phyloP scores from a whole-genome alignment of 2,888 invertebrate species.

The Tipula lateralis region DNA sequence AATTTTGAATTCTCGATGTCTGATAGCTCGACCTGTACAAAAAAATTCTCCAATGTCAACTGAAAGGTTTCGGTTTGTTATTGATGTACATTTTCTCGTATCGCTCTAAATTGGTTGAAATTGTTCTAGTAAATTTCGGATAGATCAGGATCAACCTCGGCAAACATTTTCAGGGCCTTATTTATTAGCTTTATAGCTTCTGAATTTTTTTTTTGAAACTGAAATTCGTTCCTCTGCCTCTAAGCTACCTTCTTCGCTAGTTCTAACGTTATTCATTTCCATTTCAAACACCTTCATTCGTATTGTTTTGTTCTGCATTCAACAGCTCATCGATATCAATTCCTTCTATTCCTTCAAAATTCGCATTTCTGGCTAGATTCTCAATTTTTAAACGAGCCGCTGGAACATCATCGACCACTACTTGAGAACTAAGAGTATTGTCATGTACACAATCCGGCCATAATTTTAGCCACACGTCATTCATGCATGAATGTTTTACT shows the following conservation, averaged over 20 bases:
- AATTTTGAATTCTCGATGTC: too few species aligned
- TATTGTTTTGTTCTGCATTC: too few species aligned
- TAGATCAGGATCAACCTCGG: neutral
- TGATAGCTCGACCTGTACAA: neutral
- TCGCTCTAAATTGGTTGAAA: too few species aligned
- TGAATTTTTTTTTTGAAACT: neutral
- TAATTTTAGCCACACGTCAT: neutral
- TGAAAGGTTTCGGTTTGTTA: neutral
- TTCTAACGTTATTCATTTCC: too few species aligned
- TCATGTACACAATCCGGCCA: neutral
- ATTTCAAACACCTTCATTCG: too few species aligned
- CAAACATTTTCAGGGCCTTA: neutral
- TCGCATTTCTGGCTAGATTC: neutral
- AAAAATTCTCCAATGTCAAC: neutral
- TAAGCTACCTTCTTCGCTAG: too few species aligned
- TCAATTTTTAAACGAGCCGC: neutral
- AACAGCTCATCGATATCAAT: too few species aligned
- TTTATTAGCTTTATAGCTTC: neutral
- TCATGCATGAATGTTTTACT: slow-evolving; percentile 7
- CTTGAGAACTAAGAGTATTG: neutral
- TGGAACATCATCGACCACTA: neutral
- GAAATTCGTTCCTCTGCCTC: neutral
- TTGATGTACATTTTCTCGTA: too few species aligned
- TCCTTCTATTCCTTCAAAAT: too few species aligned
- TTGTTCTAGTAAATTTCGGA: neutral